Conservation (phyloP, 2,888 invertebrate species). For the Drosophila paramelanica region DNA sequence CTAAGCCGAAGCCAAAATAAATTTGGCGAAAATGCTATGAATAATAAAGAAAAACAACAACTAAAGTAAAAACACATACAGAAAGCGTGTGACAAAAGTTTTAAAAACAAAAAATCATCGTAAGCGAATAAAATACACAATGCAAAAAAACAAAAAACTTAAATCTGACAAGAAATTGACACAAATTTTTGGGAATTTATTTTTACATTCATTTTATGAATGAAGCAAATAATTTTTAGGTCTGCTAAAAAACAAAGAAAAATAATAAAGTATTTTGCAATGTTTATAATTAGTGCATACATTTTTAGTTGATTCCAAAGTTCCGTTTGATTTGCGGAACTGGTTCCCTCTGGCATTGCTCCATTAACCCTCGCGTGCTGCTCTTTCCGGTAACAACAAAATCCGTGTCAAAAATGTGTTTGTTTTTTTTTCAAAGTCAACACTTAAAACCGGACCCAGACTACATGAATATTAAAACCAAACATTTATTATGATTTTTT, state of each 20-base stretch:
- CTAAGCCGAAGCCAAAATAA: conserved; percentile 39
- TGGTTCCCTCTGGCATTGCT: conserved; percentile 37
- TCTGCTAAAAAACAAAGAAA: background rate
- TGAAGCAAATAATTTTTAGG: conserved; percentile 8
- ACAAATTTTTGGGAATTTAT: conserved; percentile 10
- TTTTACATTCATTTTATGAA: conserved; percentile 6
- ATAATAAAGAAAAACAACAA: conserved; percentile 40
- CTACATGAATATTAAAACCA: conserved; percentile 59
- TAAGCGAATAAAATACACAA: conserved; percentile 29
- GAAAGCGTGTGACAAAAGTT: conserved; percentile 43
- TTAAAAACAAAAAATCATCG: conserved; percentile 27
- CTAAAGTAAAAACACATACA: conserved; percentile 31
- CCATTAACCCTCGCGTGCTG: conserved; percentile 41
- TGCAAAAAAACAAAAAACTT: conserved; percentile 8
- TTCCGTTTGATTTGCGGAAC: conserved; percentile 32
- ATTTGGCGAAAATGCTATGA: conserved; percentile 32
- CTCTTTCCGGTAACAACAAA: conserved; percentile 60
- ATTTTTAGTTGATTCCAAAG: background rate
- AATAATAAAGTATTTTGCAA: background rate
- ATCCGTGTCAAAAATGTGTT: conserved; percentile 50
- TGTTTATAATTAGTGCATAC: background rate
- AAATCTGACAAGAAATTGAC: conserved; percentile 39
- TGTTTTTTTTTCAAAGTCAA: conserved; percentile 55
- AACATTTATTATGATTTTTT: conserved; percentile 17
- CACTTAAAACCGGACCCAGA: conserved; percentile 54